These are phyloP conservation scores for Drosophila ananassae DNA, from an alignment of 1,140 invertebrate species.

Conservation along the genomic window DNA sequence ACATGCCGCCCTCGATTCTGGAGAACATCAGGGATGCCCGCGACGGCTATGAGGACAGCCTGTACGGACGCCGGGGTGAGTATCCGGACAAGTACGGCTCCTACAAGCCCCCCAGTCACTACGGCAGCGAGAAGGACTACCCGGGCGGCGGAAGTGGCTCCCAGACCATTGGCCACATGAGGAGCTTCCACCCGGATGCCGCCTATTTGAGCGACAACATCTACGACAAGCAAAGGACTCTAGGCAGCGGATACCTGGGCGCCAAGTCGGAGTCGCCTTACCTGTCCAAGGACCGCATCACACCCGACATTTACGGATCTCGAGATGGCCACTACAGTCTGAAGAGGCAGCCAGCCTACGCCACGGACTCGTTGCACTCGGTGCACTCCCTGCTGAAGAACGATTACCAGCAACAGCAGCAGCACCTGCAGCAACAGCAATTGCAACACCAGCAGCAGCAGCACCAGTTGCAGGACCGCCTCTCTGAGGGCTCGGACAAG, in stretches of 20 bases:
- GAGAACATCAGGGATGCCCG: constrained; percentile 86
- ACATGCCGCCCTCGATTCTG: constrained; percentile 86
- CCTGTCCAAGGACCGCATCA: constrained; percentile 81
- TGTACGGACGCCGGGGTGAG: constrained; percentile 73
- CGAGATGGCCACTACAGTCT: constrained; percentile 79
- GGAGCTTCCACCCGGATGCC: constrained; percentile 74
- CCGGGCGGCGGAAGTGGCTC: constrained; percentile 63
- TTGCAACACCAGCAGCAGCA: constrained; percentile 85
- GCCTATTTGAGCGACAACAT: constrained; percentile 80
- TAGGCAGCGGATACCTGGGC: constrained; percentile 68
- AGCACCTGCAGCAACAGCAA: constrained; percentile 87
- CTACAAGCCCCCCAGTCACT: constrained; percentile 81
- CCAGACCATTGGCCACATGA: constrained; percentile 80
- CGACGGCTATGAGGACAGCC: constrained; percentile 84
- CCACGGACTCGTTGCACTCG: constrained; percentile 79
- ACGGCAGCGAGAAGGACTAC: constrained; percentile 81
- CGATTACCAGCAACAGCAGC: constrained; percentile 87
- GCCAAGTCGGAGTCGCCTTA: constrained; percentile 79
- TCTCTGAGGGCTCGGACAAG: constrained; percentile 90
- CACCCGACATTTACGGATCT: constrained; percentile 79
- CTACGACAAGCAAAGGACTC: constrained; percentile 78
- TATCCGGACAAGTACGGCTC: constrained; percentile 80
- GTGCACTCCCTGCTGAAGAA: constrained; percentile 86
- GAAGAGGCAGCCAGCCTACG: constrained; percentile 72
- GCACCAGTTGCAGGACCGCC: constrained; percentile 85